phyloP scores from a whole-genome alignment of 2,888 invertebrate genomes.

The Epinotia brunnichana region DNA sequence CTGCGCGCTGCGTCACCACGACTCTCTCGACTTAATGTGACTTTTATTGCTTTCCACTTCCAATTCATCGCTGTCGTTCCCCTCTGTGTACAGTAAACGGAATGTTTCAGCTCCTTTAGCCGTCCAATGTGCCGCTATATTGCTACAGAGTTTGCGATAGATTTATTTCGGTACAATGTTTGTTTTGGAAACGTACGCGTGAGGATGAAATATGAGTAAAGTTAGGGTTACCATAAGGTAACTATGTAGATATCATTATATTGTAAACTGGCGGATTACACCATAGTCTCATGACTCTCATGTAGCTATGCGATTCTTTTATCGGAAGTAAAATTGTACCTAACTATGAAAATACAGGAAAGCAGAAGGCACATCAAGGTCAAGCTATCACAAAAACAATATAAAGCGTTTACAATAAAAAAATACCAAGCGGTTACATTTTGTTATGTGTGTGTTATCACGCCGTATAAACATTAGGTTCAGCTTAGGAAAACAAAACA shows the following conservation, averaged over 20 bases:
- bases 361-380: not conserved
- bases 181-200: not conserved
- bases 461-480: too few relatives aligned
- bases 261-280: too few relatives aligned
- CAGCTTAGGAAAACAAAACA: conserved; percentile 14
- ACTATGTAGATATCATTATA: too few relatives aligned
- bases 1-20: conserved; percentile 56
- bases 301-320: too few relatives aligned
- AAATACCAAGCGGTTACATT: too few relatives aligned
- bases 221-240: not conserved
- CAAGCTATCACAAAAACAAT: too few relatives aligned
- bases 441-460: too few relatives aligned
- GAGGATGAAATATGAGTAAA: conserved; percentile 1
- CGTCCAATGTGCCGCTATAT: conserved; percentile 32
- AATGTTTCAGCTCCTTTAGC: conserved; percentile 56
- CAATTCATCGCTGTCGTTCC: conserved; percentile 66
- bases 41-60: conserved; percentile 76
- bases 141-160: conserved; percentile 25
- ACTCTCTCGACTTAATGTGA: conserved; percentile 78
- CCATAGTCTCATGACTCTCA: too few relatives aligned
- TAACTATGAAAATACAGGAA: not conserved
- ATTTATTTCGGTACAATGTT: conserved; percentile 16
- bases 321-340: not conserved
- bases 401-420: too few relatives aligned
- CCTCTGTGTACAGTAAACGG: conserved; percentile 59